A percentile compares a stretch with the other conserved stretches of the same genome.
Evolutionary conservation across 2,888 invertebrate species (phyloP).

Genomic region (Rotaria sp.): DNA sequence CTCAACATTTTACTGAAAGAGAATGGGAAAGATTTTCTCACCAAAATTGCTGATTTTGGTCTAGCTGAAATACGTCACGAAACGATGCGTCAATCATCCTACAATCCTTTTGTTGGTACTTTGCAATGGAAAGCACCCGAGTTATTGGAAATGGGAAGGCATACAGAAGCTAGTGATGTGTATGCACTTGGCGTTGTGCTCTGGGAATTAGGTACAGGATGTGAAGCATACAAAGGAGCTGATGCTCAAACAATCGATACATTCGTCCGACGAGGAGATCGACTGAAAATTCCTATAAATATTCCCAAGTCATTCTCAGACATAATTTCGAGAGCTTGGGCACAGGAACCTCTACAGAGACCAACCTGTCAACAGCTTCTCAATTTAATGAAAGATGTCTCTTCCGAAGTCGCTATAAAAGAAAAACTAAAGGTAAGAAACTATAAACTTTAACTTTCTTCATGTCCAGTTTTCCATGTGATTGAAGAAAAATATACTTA

Average conservation of each 20-base stretch:
- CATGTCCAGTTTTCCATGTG: no score
- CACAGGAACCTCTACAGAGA: background rate
- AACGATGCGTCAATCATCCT: background rate
- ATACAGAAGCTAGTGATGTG: background rate
- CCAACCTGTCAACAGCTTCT: background rate
- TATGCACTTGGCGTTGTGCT: background rate
- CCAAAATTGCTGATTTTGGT: background rate
- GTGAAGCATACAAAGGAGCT: background rate
- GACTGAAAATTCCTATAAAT: background rate
- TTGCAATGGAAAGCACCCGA: background rate
- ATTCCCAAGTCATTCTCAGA: background rate
- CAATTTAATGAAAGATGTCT: background rate
- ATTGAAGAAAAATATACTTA: no score
- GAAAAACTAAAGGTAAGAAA: background rate
- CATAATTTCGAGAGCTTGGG: background rate
- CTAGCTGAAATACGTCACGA: background rate
- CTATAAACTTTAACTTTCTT: no score
- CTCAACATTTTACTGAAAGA: background rate
- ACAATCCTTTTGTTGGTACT: background rate
- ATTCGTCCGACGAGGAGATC: background rate
- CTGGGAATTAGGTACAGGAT: background rate
- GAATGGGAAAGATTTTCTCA: background rate
- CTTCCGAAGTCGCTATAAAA: background rate
- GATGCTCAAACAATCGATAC: background rate
- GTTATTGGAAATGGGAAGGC: background rate